Base-by-base conservation (phyloP, 2,888 invertebrate species). In the Eudasyphora cyanicolor region DNA sequence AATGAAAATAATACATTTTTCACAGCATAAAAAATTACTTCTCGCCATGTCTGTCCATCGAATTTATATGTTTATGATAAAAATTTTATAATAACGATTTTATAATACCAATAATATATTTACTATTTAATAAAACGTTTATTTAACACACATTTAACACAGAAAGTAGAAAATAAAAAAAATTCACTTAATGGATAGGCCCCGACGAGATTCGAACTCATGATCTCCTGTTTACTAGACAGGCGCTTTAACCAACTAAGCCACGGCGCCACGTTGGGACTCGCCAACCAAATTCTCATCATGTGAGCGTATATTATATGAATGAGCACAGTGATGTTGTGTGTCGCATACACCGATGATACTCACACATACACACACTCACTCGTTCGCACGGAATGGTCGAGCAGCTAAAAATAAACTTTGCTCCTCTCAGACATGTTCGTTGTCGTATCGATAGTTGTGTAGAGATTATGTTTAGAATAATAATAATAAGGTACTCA, bases 221-320 rank as follows among this genome's bases (percentile, higher is more conserved):
- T 88, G 91, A 91, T 91, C 91, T 91, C 91, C 91, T 91, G 91
- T 91, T 91, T 91, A 90, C 91, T 91, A 91, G 91, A 91, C 91
- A 91, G 91, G 90, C 91, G 90, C 91, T 91, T 91, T 91, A 91
- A 91, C 90, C 90, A 91, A 91, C 91, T 91, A 91, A 91, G 91
- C 91, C 91, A 91, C 91, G 91, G 91, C 91, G 91, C 91, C 91
- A 45, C 12, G 12, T 32, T 45, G 45, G n/a, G 2, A n/a, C 45
- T 12, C n/a, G 45, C 6, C n/a, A 12, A n/a, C n/a, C 45, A 45
- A 45, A n/a, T 12, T 14, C 2, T 38, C 10, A 8, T 2, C 38
- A 38, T 38, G 10, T 38, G 2, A 8, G 1, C 32, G 32, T 32
- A 8, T 32, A 8, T 32, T 32, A 32, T 32, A 8, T 8, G 32